phyloP scores from a whole-genome alignment of 2,797 vertebrate genomes.

The Bothrops alternatus region DNA sequence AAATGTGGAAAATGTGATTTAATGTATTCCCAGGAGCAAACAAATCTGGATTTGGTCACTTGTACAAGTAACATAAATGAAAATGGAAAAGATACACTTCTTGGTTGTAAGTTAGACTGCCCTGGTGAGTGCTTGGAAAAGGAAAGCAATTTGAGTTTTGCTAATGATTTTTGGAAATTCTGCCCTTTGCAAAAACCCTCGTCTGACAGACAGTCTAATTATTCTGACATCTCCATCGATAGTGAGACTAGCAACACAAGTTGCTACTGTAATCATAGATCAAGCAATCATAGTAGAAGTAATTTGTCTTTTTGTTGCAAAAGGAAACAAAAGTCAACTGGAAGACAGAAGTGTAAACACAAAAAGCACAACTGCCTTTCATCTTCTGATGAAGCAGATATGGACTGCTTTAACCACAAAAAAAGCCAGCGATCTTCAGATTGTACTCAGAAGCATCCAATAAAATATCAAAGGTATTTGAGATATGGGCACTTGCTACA shows the following conservation, averaged over 20 bases:
- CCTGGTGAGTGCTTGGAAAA: slow-evolving; percentile 65
- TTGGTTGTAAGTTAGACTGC: slow-evolving; percentile 56
- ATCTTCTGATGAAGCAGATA: slow-evolving; percentile 38
- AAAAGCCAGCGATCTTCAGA: slow-evolving; percentile 54
- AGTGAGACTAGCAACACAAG: slow-evolving; percentile 43
- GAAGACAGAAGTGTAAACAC: slow-evolving; percentile 72
- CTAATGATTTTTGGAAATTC: slow-evolving; percentile 47
- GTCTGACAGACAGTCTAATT: slow-evolving; percentile 58
- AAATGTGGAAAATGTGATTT: slow-evolving; percentile 51
- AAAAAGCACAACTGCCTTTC: slow-evolving; percentile 72
- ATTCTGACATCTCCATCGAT: slow-evolving; percentile 55
- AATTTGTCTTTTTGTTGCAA: slow-evolving; percentile 60
- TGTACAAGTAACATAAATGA: slow-evolving; percentile 55
- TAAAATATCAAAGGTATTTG: slow-evolving; percentile 56
- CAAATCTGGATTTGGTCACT: slow-evolving; percentile 44
- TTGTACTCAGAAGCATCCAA: slow-evolving; percentile 46
- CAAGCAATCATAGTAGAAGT: slow-evolving; percentile 61
- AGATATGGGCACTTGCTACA: slow-evolving; percentile 54
- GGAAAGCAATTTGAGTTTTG: slow-evolving; percentile 56
- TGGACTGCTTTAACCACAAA: slow-evolving; percentile 24
- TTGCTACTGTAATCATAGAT: slow-evolving; percentile 38
- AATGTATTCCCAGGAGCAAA: slow-evolving; percentile 53
- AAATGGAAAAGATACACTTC: slow-evolving; percentile 56
- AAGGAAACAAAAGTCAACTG: slow-evolving; percentile 62
- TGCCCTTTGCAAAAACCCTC: slow-evolving; percentile 57